A percentile compares a stretch with the other conserved stretches of the same genome.
phyloP scores from a whole-genome alignment of 1,140 invertebrate species.

The Drosophila subpulchrella region DNA sequence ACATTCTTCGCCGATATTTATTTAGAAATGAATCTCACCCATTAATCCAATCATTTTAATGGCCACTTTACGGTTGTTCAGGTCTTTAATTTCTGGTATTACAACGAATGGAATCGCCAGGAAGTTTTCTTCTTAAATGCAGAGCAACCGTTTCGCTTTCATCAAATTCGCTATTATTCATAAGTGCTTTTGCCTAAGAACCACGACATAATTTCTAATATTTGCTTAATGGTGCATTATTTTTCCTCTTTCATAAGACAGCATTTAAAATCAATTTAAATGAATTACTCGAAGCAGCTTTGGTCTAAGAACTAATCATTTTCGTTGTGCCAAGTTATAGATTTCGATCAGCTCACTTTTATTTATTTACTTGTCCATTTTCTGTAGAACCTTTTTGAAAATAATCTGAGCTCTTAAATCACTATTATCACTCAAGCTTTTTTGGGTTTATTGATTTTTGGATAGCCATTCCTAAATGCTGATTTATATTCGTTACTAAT shows the following conservation, averaged over 20 bases:
- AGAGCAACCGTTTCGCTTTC: constrained; percentile 34
- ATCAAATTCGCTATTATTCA: constrained; percentile 6
- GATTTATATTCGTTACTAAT: not conserved
- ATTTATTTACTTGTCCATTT: too few species aligned
- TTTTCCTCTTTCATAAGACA: not conserved
- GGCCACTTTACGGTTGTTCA: constrained; percentile 11
- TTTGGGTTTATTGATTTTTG: too few species aligned
- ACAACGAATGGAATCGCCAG: constrained; percentile 13
- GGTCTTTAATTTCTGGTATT: constrained; percentile 34
- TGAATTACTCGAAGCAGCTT: too few species aligned
- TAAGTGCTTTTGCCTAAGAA: not conserved
- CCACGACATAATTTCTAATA: not conserved
- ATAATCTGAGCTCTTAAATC: not conserved
- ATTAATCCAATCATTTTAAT: constrained; percentile 45
- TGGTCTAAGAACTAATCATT: too few species aligned
- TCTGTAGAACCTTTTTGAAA: too few species aligned
- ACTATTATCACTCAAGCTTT: not conserved
- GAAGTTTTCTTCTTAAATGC: constrained; percentile 8
- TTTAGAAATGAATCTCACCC: constrained; percentile 36
- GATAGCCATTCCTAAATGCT: not conserved
- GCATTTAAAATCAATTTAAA: too few species aligned
- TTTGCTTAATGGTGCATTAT: not conserved
- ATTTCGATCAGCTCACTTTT: too few species aligned
- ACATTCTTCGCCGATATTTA: constrained; percentile 40
- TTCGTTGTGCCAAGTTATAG: too few species aligned